Base-by-base conservation (phyloP, 92 coral and sea anemone species). In the Zoanthus solanderi region DNA sequence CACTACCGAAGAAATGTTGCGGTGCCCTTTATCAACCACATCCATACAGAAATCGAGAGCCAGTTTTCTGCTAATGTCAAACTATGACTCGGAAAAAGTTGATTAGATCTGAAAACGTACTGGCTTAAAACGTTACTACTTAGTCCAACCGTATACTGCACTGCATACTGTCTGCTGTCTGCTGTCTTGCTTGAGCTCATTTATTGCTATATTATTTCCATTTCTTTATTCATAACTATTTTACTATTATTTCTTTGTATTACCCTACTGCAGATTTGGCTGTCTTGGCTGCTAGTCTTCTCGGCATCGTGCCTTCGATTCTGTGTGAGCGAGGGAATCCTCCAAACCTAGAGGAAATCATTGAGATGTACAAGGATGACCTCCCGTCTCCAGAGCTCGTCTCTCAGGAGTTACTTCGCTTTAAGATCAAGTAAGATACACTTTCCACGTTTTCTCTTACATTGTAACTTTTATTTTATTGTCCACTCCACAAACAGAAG, bases 1-100 rank as follows among this genome's bases (percentile, higher is more conserved):
- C 90, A 92, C 79, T 82, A 89, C 86, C 53, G 85, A 45, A 83
- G 57, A 69, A 84, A 88, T 60, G 87, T 88, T 83, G 86, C 90
- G 57, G 57, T 88, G 42, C 90, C 91, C 37, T 88, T 78, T 72
- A 37, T 71, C 23, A 80, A 65, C 48, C 83, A 88, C 86, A 72
- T 84, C 71, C 14, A 75, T 31, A 78, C 87, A 79, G 89, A 91
- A 84, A 79, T 92, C 46, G 85, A 89, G 67, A 57, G 79, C 63
- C 84, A 76, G 53, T 89, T 89, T 89, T 89, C 83, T 17, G 89
- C 61, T 75, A 85, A 85, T 75, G 75, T 75, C 58, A 75, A 75
- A 18, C 79, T 75, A 31, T 31, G 7, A 72, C 76, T 72, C 76
- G 52, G 18, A 72, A 31, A 34, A 34, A 34, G 42, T 34, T 34